These are phyloP conservation scores for Manduca sexta DNA, from an alignment of 1,140 invertebrate genomes.

Conservation along the genomic window DNA sequence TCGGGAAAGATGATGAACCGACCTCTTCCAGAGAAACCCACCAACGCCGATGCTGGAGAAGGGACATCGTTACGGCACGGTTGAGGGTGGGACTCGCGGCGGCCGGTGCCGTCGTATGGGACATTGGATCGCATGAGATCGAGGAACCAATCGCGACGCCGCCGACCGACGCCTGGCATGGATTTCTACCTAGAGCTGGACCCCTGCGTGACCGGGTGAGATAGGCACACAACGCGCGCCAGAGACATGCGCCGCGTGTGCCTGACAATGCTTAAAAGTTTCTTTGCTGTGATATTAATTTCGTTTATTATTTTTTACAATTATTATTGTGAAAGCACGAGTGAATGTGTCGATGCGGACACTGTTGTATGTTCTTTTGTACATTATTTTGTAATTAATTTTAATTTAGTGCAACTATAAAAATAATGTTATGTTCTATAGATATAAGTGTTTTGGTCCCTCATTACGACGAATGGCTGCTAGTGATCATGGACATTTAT, in stretches of 20 bases:
- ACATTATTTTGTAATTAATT: slow-evolving; percentile 47
- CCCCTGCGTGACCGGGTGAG: slow-evolving; percentile 20
- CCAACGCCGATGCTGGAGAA: slow-evolving; percentile 53
- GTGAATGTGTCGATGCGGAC: slow-evolving; percentile 44
- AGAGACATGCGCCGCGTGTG: slow-evolving; percentile 13
- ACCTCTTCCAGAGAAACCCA: slow-evolving; percentile 80
- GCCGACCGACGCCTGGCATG: slow-evolving; percentile 9
- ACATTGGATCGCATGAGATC: background rate
- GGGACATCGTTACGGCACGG: slow-evolving; percentile 48
- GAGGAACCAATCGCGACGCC: background rate
- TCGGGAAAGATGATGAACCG: slow-evolving; percentile 78
- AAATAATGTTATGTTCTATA: no score
- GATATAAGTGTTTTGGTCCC: no score
- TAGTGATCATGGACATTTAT: no score
- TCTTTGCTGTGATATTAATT: slow-evolving; percentile 68
- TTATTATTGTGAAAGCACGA: slow-evolving; percentile 20
- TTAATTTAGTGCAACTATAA: slow-evolving; percentile 7
- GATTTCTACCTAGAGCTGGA: slow-evolving; percentile 24
- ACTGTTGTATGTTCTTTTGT: slow-evolving; percentile 44
- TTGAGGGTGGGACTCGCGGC: slow-evolving; percentile 20
- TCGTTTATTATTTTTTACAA: slow-evolving; percentile 49
- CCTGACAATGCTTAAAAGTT: slow-evolving; percentile 38
- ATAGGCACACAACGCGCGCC: slow-evolving; percentile 8
- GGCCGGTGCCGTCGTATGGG: slow-evolving; percentile 5
- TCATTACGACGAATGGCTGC: no score